Base-by-base conservation (phyloP, 2,113 vertebrate genomes). In the Triplophysa dalaica region DNA sequence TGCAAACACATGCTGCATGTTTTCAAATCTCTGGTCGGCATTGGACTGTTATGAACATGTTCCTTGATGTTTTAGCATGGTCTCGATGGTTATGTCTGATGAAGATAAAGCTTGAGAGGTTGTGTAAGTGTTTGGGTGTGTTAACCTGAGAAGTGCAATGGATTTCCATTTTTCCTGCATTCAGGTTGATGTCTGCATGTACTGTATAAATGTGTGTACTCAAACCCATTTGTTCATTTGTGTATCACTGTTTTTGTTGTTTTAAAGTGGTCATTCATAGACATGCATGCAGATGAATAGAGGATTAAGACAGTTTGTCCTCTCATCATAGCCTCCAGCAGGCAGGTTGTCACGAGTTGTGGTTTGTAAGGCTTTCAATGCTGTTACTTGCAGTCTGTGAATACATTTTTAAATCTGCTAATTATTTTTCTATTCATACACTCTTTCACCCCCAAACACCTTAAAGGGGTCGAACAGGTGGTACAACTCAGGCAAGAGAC, bases 91-190 rank as follows among this genome's bases (percentile, higher is more conserved):
- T 77, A 26, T 73, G 21, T 66, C 41, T 56, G 12, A 68, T 70
- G 41, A 64, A 61, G 64, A 66, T 58, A 77, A 52, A 70, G 77
- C 65, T 54, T 41, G 52, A 68, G 41, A 66, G 22, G 50, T 86
- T 86, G 70, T 78, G 80, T 78, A 84, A 86, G 72, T 17, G 69
- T 78, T 77, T 84, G 77, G 64, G 65, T 45, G 22, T 26, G 38
- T 29, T 61, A 73, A 1, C 58, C 21, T 50, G 14, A 61, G 61
- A 13, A 52, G 21, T 38, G 69, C 12, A 33, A 38, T 45, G 43
- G 8, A 45, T 45, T 45, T 45, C 43, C 8, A 10, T 12, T 45
- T 45, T 10, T 11, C 12, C 54, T 58, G 38, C 8, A 38, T 7
- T 26, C 9, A 61, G 9, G 60, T 2, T 21, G 29, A 26, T 38